Conservation (phyloP, 1,140 invertebrate species). For the Vollenhovia emeryi region DNA sequence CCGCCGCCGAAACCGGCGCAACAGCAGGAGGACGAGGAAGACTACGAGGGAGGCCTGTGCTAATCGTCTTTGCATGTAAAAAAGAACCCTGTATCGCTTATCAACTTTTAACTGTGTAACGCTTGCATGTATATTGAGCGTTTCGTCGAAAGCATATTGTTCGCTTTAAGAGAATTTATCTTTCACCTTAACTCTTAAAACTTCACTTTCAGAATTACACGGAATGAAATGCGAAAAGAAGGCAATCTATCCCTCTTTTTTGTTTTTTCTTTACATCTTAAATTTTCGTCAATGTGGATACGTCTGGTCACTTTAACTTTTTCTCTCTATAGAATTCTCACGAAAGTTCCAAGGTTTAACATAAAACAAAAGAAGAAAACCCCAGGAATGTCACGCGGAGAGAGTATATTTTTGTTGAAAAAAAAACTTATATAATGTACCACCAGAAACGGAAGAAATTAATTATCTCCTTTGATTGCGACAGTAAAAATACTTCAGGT, state of each 20-base stretch:
- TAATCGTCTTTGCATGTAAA: slow-evolving; percentile 70
- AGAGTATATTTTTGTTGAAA: slow-evolving; percentile 38
- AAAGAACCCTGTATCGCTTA: slow-evolving; percentile 16
- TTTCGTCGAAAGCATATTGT: slow-evolving; percentile 44
- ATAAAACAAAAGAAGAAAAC: too few relatives aligned
- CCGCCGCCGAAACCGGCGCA: neutral
- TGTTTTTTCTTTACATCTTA: neutral
- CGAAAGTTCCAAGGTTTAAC: neutral
- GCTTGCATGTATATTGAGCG: slow-evolving; percentile 51
- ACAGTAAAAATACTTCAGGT: slow-evolving; percentile 12
- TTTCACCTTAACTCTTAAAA: slow-evolving; percentile 29
- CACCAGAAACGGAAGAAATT: neutral
- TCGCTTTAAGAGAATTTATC: slow-evolving; percentile 29
- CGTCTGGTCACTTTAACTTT: neutral
- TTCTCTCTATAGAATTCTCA: neutral
- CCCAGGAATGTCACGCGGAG: neutral
- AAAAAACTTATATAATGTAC: neutral
- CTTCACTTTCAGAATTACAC: neutral
- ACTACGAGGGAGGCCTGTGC: slow-evolving; percentile 79
- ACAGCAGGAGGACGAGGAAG: slow-evolving; percentile 74
- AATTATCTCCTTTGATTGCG: slow-evolving; percentile 22
- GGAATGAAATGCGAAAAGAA: neutral
- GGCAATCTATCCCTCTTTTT: too few relatives aligned
- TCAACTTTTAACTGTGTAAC: slow-evolving; percentile 30
- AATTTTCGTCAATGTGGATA: neutral